Conservation (phyloP, 2,113 vertebrate species). For the Hydrochoerus hydrochaeris region DNA sequence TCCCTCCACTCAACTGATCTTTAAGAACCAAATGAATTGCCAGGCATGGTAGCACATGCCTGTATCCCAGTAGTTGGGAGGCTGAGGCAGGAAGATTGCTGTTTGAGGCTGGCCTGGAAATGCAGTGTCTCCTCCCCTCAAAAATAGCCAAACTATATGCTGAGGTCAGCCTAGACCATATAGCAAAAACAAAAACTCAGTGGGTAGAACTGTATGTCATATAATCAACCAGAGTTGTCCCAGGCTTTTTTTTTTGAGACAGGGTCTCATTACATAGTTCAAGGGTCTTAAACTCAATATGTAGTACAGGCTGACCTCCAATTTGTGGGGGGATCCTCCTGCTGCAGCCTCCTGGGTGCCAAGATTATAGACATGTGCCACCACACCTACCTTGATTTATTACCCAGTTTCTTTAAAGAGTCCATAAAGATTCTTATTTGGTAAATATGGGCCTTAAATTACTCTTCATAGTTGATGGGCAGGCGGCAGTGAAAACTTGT, state of each 20-base stretch:
- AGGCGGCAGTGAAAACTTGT: constrained; percentile 32
- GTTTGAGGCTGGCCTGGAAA: neutral
- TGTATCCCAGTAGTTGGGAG: neutral
- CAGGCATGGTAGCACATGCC: neutral
- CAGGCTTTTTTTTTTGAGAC: neutral
- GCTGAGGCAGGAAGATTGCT: neutral
- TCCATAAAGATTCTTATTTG: constrained; percentile 22
- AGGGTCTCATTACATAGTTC: neutral
- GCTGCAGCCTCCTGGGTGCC: neutral
- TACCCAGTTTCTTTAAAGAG: constrained; percentile 3
- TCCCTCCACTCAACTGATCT: neutral
- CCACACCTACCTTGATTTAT: neutral
- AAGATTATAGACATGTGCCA: neutral
- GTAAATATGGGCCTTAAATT: neutral
- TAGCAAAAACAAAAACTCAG: neutral
- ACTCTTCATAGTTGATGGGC: neutral
- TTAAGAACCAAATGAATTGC: neutral
- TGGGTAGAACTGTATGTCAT: neutral
- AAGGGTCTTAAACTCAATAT: neutral
- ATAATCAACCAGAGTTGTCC: neutral
- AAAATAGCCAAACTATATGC: neutral
- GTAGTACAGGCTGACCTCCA: neutral
- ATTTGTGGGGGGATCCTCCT: neutral
- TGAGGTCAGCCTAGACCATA: neutral
- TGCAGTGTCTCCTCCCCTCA: neutral